Conservation (phyloP, 2,797 vertebrate genomes). For the Syngnathus rostellatus region DNA sequence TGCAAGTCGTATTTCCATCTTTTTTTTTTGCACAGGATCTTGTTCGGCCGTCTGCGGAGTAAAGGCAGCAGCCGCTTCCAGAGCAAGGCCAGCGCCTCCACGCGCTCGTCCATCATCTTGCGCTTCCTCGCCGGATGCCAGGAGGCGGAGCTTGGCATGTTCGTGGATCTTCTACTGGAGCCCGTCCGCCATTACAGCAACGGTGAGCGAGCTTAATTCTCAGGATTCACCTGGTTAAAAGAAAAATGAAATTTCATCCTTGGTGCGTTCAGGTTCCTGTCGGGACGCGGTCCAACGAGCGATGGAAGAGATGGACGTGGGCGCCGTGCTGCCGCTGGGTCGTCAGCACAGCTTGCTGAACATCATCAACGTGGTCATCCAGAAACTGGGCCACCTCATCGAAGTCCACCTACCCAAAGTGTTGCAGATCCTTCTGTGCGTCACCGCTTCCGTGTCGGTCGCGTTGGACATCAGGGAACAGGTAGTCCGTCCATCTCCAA, state of each 20-base stretch:
- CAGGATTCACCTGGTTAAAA: neutral
- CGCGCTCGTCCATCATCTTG: conserved; percentile 85
- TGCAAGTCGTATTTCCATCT: neutral
- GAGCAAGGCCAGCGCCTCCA: conserved; percentile 75
- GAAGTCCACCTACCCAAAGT: conserved; percentile 78
- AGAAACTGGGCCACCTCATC: conserved; percentile 87
- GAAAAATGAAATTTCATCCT: too few species aligned
- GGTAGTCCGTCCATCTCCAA: conserved; percentile 66
- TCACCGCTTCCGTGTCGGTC: conserved; percentile 74
- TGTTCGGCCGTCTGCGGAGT: conserved; percentile 89
- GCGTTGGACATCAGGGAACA: conserved; percentile 79
- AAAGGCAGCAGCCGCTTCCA: conserved; percentile 91
- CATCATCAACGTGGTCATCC: conserved; percentile 78
- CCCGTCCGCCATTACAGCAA: conserved; percentile 77
- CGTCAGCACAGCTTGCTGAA: conserved; percentile 89
- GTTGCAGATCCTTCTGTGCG: conserved; percentile 87
- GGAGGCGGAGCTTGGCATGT: conserved; percentile 83
- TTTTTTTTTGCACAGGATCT: conserved; percentile 67
- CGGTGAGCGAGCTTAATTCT: conserved; percentile 56
- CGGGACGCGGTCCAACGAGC: conserved; percentile 74
- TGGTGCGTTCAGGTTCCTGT: conserved; percentile 66
- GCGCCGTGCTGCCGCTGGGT: conserved; percentile 83
- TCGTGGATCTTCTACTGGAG: conserved; percentile 88
- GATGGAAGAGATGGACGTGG: conserved; percentile 67
- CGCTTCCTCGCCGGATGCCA: conserved; percentile 86